A percentile compares a stretch with the other conserved stretches of the same genome.
These are phyloP conservation scores for Agriotes lineatus DNA, from an alignment of 2,888 invertebrate genomes.

Conservation along the genomic window DNA sequence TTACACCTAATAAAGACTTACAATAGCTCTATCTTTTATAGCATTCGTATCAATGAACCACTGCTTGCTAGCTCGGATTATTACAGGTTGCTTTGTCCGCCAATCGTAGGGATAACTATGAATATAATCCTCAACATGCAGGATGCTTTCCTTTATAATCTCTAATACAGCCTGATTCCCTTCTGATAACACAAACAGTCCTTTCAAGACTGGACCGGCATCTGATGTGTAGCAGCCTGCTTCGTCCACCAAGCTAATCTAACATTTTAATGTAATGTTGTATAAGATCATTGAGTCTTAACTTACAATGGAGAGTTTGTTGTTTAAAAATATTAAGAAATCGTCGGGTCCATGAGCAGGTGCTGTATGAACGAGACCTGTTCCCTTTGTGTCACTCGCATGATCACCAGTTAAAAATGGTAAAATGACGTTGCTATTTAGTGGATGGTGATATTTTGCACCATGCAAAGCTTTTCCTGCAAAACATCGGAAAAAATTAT, in stretches of 20 bases:
- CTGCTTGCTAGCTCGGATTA: conserved; percentile 91
- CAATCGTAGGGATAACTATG: conserved; percentile 99
- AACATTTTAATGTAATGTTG: conserved; percentile 47
- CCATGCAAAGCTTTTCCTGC: conserved; percentile 71
- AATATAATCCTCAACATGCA: conserved; percentile 73
- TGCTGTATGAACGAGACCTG: conserved; percentile 96
- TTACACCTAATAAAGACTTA: conserved; percentile 61
- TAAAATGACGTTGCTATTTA: conserved; percentile 68
- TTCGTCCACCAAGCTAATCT: conserved; percentile 87
- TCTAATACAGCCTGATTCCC: conserved; percentile 79
- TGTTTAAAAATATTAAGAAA: conserved; percentile 82
- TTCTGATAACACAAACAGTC: conserved; percentile 77
- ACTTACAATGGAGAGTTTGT: conserved; percentile 77
- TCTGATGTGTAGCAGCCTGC: conserved; percentile 78
- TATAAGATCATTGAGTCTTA: background rate
- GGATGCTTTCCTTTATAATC: conserved; percentile 70
- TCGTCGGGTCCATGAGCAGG: conserved; percentile 98
- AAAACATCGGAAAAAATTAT: too few species aligned
- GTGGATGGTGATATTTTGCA: conserved; percentile 78
- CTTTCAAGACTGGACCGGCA: conserved; percentile 73
- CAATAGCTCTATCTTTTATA: conserved; percentile 80
- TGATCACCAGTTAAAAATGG: conserved; percentile 82
- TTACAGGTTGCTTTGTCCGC: conserved; percentile 95
- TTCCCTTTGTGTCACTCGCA: conserved; percentile 87
- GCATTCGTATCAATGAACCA: conserved; percentile 95